Conservation (phyloP, 1,140 invertebrate genomes). For the Yoshiicerus persimilis region DNA sequence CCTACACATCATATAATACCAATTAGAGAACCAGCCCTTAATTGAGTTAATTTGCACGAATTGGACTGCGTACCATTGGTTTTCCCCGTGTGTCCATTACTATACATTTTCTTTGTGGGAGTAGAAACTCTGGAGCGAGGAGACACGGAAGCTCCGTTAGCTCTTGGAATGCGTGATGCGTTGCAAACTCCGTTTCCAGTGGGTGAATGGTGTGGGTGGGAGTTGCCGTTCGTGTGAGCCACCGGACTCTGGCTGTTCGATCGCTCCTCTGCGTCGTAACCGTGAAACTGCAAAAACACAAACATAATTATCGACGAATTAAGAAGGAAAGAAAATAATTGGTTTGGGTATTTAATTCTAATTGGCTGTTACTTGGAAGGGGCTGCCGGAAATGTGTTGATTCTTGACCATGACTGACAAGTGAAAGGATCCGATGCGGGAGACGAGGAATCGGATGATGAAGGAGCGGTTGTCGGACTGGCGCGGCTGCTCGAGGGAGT, state of each 20-base stretch:
- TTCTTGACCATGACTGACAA: constrained; percentile 40
- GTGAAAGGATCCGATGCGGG: constrained; percentile 38
- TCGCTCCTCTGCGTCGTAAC: constrained; percentile 42
- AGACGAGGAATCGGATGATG: constrained; percentile 46
- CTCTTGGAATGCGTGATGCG: constrained; percentile 45
- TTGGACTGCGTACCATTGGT: constrained; percentile 34
- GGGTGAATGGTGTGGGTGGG: constrained; percentile 31
- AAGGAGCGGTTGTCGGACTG: constrained; percentile 42
- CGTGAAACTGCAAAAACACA: constrained; percentile 41
- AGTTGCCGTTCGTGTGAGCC: constrained; percentile 32
- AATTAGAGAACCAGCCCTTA: neutral
- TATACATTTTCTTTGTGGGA: constrained; percentile 44
- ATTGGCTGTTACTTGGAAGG: constrained; percentile 36
- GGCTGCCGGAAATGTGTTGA: constrained; percentile 46
- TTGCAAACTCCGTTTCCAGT: constrained; percentile 18
- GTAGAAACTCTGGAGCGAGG: constrained; percentile 48
- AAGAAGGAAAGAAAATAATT: too few relatives aligned
- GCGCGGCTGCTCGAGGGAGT: constrained; percentile 43
- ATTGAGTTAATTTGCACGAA: neutral
- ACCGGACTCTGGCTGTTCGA: constrained; percentile 37
- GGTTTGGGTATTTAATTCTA: neutral
- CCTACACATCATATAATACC: too few relatives aligned
- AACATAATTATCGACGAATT: neutral
- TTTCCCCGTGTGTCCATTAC: constrained; percentile 35
- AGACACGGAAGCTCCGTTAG: constrained; percentile 43